These are phyloP conservation scores for Tipula lateralis DNA, from an alignment of 2,888 invertebrate species.

Conservation along the genomic window DNA sequence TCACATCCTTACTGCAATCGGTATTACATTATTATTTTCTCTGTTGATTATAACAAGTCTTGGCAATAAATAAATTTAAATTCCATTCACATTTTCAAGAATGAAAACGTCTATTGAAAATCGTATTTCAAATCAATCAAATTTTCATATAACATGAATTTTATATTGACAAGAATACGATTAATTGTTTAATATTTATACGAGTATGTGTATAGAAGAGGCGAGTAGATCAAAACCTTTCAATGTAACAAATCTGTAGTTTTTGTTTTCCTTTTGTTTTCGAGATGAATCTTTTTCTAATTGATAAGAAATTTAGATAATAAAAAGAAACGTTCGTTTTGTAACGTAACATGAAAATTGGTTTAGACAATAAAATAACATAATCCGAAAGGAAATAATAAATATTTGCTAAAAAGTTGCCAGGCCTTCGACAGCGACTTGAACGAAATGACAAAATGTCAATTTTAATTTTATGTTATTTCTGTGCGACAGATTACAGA, in stretches of 20 bases:
- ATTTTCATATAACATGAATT: conserved; percentile 19
- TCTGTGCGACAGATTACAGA: background rate
- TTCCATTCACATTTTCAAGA: conserved; percentile 1
- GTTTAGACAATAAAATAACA: conserved; percentile 6
- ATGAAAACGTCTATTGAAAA: conserved; percentile 11
- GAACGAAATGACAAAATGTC: conserved; percentile 20
- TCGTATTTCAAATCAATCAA: background rate
- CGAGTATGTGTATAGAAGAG: background rate
- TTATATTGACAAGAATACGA: conserved; percentile 11
- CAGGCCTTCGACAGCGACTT: background rate
- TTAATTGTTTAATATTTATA: background rate
- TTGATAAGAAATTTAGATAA: conserved; percentile 24
- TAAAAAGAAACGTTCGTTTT: background rate
- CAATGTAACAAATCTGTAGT: background rate
- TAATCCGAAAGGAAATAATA: background rate
- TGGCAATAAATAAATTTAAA: conserved; percentile 1
- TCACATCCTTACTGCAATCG: conserved; percentile 14
- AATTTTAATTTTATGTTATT: conserved; percentile 9
- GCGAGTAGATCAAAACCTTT: background rate
- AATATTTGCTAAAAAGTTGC: background rate
- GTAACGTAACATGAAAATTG: background rate
- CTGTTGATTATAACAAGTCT: background rate
- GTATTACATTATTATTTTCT: background rate
- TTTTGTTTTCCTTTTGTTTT: background rate
- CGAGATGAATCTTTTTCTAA: conserved; percentile 12